A percentile compares a stretch with the other conserved stretches of the same genome.
Evolutionary conservation across 1,140 invertebrate genomes (phyloP).

Genomic region (Sitodiplosis mosellana): DNA sequence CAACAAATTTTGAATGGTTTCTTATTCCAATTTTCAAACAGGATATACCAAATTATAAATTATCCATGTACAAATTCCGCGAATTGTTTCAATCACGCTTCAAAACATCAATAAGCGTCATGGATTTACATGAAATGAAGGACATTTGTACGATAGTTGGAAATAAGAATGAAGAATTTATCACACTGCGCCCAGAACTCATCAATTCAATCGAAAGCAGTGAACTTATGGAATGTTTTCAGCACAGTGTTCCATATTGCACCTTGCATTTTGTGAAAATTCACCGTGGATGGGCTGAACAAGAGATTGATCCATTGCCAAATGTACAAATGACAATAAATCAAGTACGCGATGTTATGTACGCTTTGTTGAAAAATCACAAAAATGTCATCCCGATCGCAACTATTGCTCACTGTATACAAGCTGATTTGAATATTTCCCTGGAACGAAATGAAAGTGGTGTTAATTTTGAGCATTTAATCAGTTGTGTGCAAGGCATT

Average conservation of each 20-base stretch:
- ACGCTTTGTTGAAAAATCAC: slow-evolving; percentile 18
- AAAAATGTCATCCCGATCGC: slow-evolving; percentile 20
- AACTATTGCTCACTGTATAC: slow-evolving; percentile 62
- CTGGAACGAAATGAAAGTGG: slow-evolving; percentile 39
- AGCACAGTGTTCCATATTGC: slow-evolving; percentile 43
- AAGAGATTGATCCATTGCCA: slow-evolving; percentile 47
- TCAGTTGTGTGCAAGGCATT: slow-evolving; percentile 63
- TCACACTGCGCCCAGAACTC: slow-evolving; percentile 36
- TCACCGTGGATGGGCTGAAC: slow-evolving; percentile 53
- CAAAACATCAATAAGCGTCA: slow-evolving; percentile 55
- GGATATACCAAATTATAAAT: slow-evolving; percentile 53
- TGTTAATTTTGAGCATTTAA: slow-evolving; percentile 68
- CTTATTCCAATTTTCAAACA: too few relatives aligned
- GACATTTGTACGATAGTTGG: slow-evolving; percentile 58
- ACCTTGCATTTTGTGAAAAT: slow-evolving; percentile 32
- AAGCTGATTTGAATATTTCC: slow-evolving; percentile 40
- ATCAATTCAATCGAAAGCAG: slow-evolving; percentile 20
- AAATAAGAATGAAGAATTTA: slow-evolving; percentile 42
- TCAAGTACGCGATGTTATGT: slow-evolving; percentile 20
- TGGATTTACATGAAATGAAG: slow-evolving; percentile 62
- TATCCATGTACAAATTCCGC: slow-evolving; percentile 72
- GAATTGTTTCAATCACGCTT: slow-evolving; percentile 70
- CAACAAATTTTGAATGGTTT: slow-evolving; percentile 10
- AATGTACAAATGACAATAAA: slow-evolving; percentile 34
- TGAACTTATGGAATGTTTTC: slow-evolving; percentile 20